phyloP scores from a whole-genome alignment of 92 coral and sea anemone genomes.

The Heliopora coerulea region DNA sequence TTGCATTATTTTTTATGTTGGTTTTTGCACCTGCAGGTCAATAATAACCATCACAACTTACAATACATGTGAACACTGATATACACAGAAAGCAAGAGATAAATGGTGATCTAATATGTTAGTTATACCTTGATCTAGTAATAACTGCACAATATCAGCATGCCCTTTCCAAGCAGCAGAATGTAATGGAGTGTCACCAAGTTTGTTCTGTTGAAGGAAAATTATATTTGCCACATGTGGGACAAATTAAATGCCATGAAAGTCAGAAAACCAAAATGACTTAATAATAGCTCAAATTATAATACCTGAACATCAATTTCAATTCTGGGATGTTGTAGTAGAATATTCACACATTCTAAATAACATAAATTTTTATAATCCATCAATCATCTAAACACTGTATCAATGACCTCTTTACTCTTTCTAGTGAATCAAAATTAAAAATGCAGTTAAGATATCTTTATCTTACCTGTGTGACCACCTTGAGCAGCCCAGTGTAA shows the following conservation, averaged over 20 bases:
- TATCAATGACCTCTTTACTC: too few species aligned
- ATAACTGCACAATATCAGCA: slow-evolving; percentile 81
- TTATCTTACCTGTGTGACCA: slow-evolving; percentile 84
- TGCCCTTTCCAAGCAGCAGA: slow-evolving; percentile 95
- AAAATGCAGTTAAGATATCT: too few species aligned
- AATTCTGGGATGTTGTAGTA: slow-evolving; percentile 78
- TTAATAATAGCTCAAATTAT: too few species aligned
- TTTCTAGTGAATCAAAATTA: too few species aligned
- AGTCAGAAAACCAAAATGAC: background rate
- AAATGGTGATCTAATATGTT: background rate
- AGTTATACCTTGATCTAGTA: slow-evolving; percentile 69
- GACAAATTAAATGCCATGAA: too few species aligned
- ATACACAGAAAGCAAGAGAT: too few species aligned
- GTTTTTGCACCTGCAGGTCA: slow-evolving; percentile 73
- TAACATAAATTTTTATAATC: background rate
- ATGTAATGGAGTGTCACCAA: slow-evolving; percentile 93
- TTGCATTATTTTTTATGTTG: slow-evolving; percentile 78
- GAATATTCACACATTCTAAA: slow-evolving; percentile 79
- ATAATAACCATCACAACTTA: background rate
- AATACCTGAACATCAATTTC: slow-evolving; percentile 82
- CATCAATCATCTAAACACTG: too few species aligned
- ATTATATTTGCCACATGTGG: too few species aligned
- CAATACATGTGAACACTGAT: background rate
- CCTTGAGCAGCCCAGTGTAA: slow-evolving; percentile 99
- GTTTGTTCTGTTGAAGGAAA: slow-evolving; percentile 64